phyloP scores from a whole-genome alignment of 1,140 invertebrate genomes.

The Drosophila teissieri region DNA sequence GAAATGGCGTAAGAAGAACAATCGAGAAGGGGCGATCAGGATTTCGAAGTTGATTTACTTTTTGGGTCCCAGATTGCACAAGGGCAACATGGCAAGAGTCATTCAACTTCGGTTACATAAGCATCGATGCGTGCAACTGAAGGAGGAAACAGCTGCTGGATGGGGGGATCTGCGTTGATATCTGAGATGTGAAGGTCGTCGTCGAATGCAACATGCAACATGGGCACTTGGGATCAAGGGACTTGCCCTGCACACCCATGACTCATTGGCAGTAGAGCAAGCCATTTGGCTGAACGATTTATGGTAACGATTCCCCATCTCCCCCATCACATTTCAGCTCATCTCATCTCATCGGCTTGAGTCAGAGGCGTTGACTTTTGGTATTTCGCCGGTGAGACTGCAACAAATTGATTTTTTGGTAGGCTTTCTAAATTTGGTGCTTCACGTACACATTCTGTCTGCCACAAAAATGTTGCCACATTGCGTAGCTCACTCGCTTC shows the following conservation, averaged over 20 bases:
- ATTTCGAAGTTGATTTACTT: constrained; percentile 60
- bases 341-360: constrained; percentile 22
- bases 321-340: constrained; percentile 7
- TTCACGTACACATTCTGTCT: constrained; percentile 16
- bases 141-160: constrained; percentile 43
- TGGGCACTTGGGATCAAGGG: constrained; percentile 37
- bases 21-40: constrained; percentile 14
- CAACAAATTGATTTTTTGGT: constrained; percentile 53
- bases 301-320: constrained; percentile 33
- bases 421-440: constrained; percentile 75
- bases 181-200: constrained; percentile 57
- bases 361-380: constrained; percentile 48
- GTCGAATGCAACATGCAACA: constrained; percentile 56
- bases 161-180: constrained; percentile 14
- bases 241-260: constrained; percentile 42
- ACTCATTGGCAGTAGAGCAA: constrained; percentile 28
- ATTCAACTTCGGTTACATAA: constrained; percentile 75
- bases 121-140: constrained; percentile 50
- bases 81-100: constrained; percentile 54
- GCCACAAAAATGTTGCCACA: constrained; percentile 28
- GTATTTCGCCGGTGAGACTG: constrained; percentile 29
- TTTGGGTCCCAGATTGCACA: constrained; percentile 27
- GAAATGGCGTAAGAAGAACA: constrained; percentile 21
- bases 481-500: constrained; percentile 19
- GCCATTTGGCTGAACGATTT: constrained; percentile 35